phyloP scores from a whole-genome alignment of 2,888 invertebrate species.

The Podotricha telesiphe region DNA sequence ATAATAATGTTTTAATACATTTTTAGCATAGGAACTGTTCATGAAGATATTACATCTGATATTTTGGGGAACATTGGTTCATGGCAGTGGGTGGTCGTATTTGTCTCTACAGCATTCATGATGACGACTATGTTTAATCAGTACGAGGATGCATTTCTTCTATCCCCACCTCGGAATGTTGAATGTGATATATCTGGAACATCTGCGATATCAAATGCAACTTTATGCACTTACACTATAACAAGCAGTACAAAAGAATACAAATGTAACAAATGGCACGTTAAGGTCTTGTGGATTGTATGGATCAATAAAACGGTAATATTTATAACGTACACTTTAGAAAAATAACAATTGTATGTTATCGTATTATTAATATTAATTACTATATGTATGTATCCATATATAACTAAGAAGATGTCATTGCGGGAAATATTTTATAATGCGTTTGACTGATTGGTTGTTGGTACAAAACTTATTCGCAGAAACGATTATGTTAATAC shows the following conservation, averaged over 20 bases:
- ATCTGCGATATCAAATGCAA: constrained; percentile 55
- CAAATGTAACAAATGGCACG: constrained; percentile 64
- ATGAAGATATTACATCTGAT: constrained; percentile 76
- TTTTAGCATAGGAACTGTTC: constrained; percentile 72
- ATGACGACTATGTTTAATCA: constrained; percentile 64
- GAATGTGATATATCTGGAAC: constrained; percentile 56
- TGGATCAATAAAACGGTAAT: constrained; percentile 70
- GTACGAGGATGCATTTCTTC: constrained; percentile 67
- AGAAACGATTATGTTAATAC: no score
- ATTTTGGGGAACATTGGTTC: constrained; percentile 69
- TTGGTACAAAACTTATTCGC: no score
- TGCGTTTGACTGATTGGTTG: no score
- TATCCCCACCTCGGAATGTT: constrained; percentile 55
- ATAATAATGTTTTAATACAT: not conserved
- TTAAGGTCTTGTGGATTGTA: constrained; percentile 66
- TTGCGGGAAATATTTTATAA: not conserved
- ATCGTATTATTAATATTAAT: not conserved
- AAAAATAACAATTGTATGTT: not conserved
- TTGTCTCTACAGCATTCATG: constrained; percentile 60
- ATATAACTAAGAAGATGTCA: not conserved
- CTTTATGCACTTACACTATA: constrained; percentile 56
- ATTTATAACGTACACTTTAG: constrained; percentile 23
- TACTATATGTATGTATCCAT: not conserved
- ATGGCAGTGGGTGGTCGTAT: constrained; percentile 75
- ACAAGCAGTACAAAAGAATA: constrained; percentile 55